These are phyloP conservation scores for Clitarchus hookeri DNA, from an alignment of 2,888 invertebrate genomes.

Conservation along the genomic window DNA sequence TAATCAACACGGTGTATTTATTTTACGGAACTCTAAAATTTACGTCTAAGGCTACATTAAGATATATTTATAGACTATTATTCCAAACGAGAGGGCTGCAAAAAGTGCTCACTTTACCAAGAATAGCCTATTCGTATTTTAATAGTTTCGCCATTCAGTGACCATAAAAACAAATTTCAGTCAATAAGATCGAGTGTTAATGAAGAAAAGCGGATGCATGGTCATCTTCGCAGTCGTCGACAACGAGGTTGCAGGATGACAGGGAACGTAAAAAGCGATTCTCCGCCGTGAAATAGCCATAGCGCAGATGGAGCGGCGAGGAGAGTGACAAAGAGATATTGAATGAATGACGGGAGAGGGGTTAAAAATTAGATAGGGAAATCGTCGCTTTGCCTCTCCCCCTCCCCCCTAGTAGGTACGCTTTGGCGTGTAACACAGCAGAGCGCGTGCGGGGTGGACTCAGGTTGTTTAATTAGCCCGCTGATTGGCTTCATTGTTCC, in stretches of 20 bases:
- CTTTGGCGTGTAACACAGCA: neutral
- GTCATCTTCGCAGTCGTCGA: neutral
- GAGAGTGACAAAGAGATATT: neutral
- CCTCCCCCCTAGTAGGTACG: neutral
- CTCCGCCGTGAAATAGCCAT: neutral
- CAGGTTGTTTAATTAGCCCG: conserved; percentile 8
- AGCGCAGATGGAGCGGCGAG: neutral
- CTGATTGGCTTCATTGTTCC: conserved; percentile 8
- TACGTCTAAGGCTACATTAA: no score
- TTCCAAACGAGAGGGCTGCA: no score
- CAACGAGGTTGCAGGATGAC: no score
- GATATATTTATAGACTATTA: no score
- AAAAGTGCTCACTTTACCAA: no score
- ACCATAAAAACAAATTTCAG: no score
- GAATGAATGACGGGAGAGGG: neutral
- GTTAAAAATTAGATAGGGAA: neutral
- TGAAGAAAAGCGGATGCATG: no score
- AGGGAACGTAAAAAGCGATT: neutral
- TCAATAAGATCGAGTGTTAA: no score
- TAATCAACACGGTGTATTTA: no score
- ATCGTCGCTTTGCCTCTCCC: neutral
- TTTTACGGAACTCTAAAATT: no score
- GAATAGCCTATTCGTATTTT: no score
- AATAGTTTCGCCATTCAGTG: no score
- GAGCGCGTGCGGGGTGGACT: neutral